phyloP scores from a whole-genome alignment of 2,113 vertebrate genomes.

The Etheostoma spectabile region DNA sequence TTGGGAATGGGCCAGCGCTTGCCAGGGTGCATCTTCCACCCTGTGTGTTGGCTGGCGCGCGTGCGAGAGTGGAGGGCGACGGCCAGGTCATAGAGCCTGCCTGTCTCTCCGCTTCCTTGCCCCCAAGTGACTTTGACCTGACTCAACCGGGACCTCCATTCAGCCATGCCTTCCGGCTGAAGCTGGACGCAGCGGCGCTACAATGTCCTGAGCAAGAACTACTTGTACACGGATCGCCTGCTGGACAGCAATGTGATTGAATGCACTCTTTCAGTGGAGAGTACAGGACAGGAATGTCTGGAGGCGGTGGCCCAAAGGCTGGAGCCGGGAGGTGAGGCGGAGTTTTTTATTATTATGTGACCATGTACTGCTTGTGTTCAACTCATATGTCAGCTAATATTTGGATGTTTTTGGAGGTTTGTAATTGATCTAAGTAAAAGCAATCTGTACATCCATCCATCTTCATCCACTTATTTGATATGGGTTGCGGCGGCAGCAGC shows the following conservation, averaged over 20 bases:
- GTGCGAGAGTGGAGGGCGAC: slow-evolving; percentile 75
- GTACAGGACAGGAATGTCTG: slow-evolving; percentile 96
- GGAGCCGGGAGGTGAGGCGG: slow-evolving; percentile 92
- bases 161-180: slow-evolving; percentile 95
- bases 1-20: slow-evolving; percentile 84
- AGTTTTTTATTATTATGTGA: slow-evolving; percentile 7
- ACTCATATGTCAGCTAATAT: neutral
- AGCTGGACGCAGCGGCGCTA: slow-evolving; percentile 93
- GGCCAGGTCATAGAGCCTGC: slow-evolving; percentile 64
- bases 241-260: slow-evolving; percentile 94
- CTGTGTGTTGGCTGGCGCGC: slow-evolving; percentile 71
- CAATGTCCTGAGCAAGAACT: slow-evolving; percentile 98
- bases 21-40: slow-evolving; percentile 79
- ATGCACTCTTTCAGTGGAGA: slow-evolving; percentile 95
- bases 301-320: slow-evolving; percentile 95
- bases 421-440: neutral
- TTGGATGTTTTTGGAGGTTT: neutral
- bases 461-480: too few species aligned
- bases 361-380: neutral
- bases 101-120: slow-evolving; percentile 43
- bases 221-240: slow-evolving; percentile 93
- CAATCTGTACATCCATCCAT: neutral
- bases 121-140: slow-evolving; percentile 69
- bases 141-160: slow-evolving; percentile 53
- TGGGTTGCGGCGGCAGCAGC: too few species aligned